These are phyloP conservation scores for Pseudomyrmex sp. DNA, from an alignment of 1,140 invertebrate species.

Conservation along the genomic window DNA sequence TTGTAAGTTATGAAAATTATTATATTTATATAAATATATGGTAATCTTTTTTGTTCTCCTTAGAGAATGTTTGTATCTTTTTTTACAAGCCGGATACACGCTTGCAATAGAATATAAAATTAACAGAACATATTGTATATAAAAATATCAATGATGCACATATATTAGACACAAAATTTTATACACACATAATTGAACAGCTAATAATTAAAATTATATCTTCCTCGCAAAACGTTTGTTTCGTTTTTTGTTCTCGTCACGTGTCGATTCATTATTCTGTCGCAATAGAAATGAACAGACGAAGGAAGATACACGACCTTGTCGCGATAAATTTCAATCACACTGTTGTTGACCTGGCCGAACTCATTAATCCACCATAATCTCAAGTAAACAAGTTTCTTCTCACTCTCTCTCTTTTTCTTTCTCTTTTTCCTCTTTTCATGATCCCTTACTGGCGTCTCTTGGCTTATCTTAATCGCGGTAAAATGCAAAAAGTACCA, in stretches of 20 bases:
- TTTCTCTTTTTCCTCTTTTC: neutral
- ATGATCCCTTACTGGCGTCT: neutral
- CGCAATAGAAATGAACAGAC: neutral
- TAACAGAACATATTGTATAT: too few relatives aligned
- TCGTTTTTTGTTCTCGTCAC: neutral
- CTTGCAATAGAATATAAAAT: too few relatives aligned
- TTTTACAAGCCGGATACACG: too few relatives aligned
- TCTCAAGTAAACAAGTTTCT: conserved; percentile 56
- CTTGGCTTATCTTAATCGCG: conserved; percentile 38
- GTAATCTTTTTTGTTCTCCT: too few relatives aligned
- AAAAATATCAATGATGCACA: too few relatives aligned
- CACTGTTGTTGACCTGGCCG: conserved; percentile 39
- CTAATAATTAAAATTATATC: neutral
- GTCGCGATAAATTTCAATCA: conserved; percentile 43
- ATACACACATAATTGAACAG: too few relatives aligned
- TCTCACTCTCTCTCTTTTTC: conserved; percentile 18
- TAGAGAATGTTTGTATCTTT: too few relatives aligned
- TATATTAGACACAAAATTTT: too few relatives aligned
- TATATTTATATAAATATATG: too few relatives aligned
- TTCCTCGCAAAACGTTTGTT: neutral
- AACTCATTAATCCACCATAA: conserved; percentile 52
- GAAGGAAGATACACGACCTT: neutral
- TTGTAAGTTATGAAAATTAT: too few relatives aligned
- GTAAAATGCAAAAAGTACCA: neutral
- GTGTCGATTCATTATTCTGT: neutral